Conservation (phyloP, 1,140 invertebrate species). For the Temnothorax curvispinosus region DNA sequence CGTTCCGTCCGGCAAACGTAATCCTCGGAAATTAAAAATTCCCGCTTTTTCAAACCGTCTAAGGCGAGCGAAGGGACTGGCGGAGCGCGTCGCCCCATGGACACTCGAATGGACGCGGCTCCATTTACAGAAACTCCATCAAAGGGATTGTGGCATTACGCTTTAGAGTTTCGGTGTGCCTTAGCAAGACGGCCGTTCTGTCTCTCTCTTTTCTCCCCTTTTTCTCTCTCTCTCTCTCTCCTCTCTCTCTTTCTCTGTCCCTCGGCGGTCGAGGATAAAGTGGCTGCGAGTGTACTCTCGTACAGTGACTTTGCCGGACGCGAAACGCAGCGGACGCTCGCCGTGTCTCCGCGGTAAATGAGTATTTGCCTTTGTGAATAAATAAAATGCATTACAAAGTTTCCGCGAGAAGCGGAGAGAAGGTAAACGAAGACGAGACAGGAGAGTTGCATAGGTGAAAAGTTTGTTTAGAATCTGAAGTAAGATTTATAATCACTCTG, state of each 20-base stretch:
- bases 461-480: slow-evolving; percentile 28
- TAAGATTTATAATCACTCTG: slow-evolving; percentile 19
- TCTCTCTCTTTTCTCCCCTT: slow-evolving; percentile 13
- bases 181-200: slow-evolving; percentile 68
- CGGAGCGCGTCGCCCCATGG: slow-evolving; percentile 17
- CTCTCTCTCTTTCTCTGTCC: slow-evolving; percentile 1
- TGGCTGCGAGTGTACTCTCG: slow-evolving; percentile 54
- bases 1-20: slow-evolving; percentile 66
- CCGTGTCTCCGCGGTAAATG: slow-evolving; percentile 77
- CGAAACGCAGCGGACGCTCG: slow-evolving; percentile 44
- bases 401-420: slow-evolving; percentile 46
- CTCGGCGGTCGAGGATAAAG: slow-evolving; percentile 49
- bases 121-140: slow-evolving; percentile 86
- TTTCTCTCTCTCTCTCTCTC: not conserved
- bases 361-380: slow-evolving; percentile 86
- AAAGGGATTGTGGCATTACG: slow-evolving; percentile 85
- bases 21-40: slow-evolving; percentile 86
- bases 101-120: slow-evolving; percentile 63
- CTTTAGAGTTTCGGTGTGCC: slow-evolving; percentile 79
- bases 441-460: slow-evolving; percentile 29
- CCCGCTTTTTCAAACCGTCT: slow-evolving; percentile 73
- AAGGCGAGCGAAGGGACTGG: slow-evolving; percentile 59
- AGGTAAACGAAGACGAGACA: slow-evolving; percentile 7
- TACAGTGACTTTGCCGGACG: slow-evolving; percentile 25
- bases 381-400: slow-evolving; percentile 85